Conservation (phyloP, 2,797 vertebrate species). For the Taeniopygia guttata region DNA sequence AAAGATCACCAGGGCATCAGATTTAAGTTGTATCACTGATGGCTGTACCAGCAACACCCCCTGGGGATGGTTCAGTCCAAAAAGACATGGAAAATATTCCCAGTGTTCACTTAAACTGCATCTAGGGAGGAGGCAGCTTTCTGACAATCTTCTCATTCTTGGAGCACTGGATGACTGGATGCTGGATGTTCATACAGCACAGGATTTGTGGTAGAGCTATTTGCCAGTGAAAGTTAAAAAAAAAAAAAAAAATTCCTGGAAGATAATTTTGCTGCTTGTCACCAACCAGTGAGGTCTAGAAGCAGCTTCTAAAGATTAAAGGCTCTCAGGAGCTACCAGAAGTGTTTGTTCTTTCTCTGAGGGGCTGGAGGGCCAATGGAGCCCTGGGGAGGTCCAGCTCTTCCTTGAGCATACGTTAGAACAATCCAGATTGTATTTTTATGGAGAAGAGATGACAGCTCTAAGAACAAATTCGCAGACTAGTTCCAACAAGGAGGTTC, state of each 20-base stretch:
- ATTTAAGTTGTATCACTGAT: not conserved
- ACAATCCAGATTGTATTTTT: not conserved
- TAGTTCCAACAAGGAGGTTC: not conserved
- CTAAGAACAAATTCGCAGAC: not conserved
- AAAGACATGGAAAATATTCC: not conserved
- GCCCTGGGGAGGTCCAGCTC: not conserved
- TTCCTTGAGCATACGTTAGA: not conserved
- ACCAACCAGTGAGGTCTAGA: not conserved
- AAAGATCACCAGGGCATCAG: not conserved
- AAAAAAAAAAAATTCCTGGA: not conserved
- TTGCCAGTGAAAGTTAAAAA: not conserved
- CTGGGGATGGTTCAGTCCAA: not conserved
- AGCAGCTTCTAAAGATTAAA: not conserved
- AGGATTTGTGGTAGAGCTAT: not conserved
- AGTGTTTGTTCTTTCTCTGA: not conserved
- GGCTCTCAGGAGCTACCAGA: not conserved
- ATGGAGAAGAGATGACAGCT: not conserved
- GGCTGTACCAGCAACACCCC: not conserved
- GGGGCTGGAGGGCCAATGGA: rapidly evolving
- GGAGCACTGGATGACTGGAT: not conserved
- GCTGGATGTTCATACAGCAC: not conserved
- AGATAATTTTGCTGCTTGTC: not conserved
- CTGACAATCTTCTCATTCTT: not conserved
- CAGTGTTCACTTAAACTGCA: rapidly evolving
- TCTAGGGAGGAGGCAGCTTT: not conserved